Evolutionary conservation across 2,888 invertebrate species (phyloP), one percentile per base, ranked within the genome.

Genomic region (Germaria angustata): DNA sequence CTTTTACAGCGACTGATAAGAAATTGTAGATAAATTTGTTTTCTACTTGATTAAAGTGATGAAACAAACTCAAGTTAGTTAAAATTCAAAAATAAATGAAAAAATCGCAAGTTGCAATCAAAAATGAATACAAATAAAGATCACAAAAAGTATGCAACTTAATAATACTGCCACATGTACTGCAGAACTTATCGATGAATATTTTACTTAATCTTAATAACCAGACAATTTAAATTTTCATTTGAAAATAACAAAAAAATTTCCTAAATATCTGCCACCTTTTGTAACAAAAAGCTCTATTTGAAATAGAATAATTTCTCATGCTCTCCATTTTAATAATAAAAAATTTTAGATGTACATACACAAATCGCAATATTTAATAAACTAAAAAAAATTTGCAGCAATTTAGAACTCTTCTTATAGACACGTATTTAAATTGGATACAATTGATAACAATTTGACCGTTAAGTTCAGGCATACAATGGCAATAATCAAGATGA

Each of bases 391-490:
- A 28, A 36, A 39, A 11, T 46, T 28, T 5, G 17, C 6, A 46
- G 17, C 24, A 57, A 41, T 44, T 20, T 1, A 59, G 61, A 44
- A 86, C 85, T 88, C 87, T 85, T 87, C 88, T 87, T 88, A 87
- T 88, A 2, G 8, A n/a, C 22, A 59, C 36, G 39, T 59, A 88
- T 88, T 87, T 88, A 87, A 89, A 89, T 89, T 89, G 89, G 86
- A 82, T 79, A 79, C 85, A 87, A 87, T 86, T 86, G 86, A 84
- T 77, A 69, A 66, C 85, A 86, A 86, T 86, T 86, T 84, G 57
- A 20, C 71, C 28, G 24, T 46, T 36, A 2, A 63, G 55, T 46
- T 63, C 36, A 63, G 61, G 39, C 55, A 11, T 53, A 69, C 59
- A 77, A 61, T 51, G 8, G 22, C 59, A 68, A 57, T 76, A 34